These are phyloP conservation scores for Bombus polaris DNA, from an alignment of 1,140 invertebrate species.

Conservation along the genomic window DNA sequence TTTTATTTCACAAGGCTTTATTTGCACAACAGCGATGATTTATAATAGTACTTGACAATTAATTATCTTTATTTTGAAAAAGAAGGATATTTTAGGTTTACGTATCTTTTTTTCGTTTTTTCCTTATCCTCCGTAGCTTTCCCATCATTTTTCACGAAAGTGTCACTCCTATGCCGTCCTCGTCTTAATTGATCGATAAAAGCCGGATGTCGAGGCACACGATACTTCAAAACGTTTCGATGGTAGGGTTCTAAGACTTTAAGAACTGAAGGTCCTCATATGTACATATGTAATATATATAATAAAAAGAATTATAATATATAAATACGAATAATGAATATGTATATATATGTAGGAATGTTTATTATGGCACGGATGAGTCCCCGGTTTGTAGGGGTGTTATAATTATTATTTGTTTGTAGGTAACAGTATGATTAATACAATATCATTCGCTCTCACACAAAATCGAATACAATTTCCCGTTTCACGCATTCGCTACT, in stretches of 20 bases:
- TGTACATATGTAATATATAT: too few species aligned
- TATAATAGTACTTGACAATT: background rate
- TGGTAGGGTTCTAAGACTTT: background rate
- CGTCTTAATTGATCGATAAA: conserved; percentile 28
- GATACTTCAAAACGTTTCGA: background rate
- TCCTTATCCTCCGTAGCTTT: too few species aligned
- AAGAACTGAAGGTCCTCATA: background rate
- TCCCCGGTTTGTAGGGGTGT: too few species aligned
- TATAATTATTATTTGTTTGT: too few species aligned
- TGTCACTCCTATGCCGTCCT: background rate
- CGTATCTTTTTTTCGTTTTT: background rate
- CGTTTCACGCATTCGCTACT: too few species aligned
- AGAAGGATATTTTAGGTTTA: background rate
- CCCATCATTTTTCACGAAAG: conserved; percentile 18
- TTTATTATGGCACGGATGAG: too few species aligned
- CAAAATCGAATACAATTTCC: too few species aligned
- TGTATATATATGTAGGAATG: too few species aligned
- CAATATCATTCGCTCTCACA: too few species aligned
- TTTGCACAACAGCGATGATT: background rate
- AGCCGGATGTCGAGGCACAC: background rate
- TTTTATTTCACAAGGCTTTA: background rate
- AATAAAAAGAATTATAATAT: background rate
- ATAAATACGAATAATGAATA: background rate
- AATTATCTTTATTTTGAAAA: background rate
- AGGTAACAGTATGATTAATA: too few species aligned